A percentile compares a stretch with the other conserved stretches of the same genome.
These are phyloP conservation scores for Perodicticus potto DNA, from an alignment of 2,797 vertebrate genomes.

Conservation along the genomic window DNA sequence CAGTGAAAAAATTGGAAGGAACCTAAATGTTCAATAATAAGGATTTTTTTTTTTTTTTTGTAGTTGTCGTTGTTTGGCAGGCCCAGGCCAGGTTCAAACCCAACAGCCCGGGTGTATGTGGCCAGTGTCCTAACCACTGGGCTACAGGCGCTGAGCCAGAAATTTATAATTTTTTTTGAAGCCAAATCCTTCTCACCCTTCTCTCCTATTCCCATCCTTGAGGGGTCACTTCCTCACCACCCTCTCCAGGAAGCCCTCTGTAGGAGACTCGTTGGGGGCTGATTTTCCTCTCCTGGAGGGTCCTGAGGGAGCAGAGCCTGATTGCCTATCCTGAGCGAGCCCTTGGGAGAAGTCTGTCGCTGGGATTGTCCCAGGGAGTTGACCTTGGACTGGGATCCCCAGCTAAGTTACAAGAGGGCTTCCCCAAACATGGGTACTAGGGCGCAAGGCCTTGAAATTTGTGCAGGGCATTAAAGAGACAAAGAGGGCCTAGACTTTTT, in stretches of 20 bases:
- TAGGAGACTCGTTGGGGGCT: neutral
- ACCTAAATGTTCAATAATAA: neutral
- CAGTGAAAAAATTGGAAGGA: neutral
- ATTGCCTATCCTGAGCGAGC: neutral
- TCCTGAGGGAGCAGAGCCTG: neutral
- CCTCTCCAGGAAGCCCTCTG: neutral
- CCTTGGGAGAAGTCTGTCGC: neutral
- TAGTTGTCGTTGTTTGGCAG: too few species aligned
- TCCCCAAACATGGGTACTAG: neutral
- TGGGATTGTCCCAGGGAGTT: neutral
- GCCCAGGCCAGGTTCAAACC: too few species aligned
- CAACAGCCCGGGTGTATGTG: too few species aligned
- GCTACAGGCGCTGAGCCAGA: neutral
- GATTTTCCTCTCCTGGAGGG: neutral
- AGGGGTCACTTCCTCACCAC: neutral
- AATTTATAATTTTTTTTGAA: conserved; percentile 5
- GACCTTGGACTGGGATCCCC: neutral
- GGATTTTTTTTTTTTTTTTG: neutral
- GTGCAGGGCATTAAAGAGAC: neutral
- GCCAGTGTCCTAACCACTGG: too few species aligned
- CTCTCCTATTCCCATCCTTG: neutral
- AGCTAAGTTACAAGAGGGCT: neutral
- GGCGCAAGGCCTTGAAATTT: neutral
- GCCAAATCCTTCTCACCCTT: neutral
- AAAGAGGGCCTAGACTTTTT: neutral